Evolutionary conservation across 2,888 invertebrate genomes (phyloP).

Genomic region (Saturnia japonica): DNA sequence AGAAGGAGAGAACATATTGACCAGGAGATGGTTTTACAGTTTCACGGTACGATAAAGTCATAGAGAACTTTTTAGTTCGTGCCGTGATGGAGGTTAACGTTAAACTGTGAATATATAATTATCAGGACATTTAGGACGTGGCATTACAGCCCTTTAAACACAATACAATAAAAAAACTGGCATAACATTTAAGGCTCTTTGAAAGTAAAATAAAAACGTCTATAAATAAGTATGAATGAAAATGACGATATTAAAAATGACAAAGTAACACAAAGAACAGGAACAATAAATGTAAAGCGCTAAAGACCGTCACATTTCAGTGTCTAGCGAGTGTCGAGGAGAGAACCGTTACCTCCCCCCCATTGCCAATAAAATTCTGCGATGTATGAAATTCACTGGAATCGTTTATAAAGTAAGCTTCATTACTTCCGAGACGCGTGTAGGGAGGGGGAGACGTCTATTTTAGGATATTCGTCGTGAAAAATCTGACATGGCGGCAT

Average conservation of each 20-base stretch:
- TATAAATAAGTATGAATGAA: constrained; percentile 26
- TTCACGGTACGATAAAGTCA: too few species aligned
- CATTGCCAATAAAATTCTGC: constrained; percentile 63
- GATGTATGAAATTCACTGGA: constrained; percentile 64
- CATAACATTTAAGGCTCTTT: not conserved
- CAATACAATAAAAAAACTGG: not conserved
- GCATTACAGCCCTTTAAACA: not conserved
- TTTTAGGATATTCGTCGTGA: constrained; percentile 62
- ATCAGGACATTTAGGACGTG: too few species aligned
- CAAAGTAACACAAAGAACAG: constrained; percentile 39
- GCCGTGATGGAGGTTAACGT: too few species aligned
- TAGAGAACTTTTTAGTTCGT: too few species aligned
- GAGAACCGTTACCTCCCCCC: constrained; percentile 45
- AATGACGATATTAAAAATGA: constrained; percentile 34
- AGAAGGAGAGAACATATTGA: too few species aligned
- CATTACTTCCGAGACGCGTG: constrained; percentile 60
- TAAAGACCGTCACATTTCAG: constrained; percentile 42
- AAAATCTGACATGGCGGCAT: constrained; percentile 47
- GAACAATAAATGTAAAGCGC: constrained; percentile 48
- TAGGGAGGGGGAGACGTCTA: constrained; percentile 39
- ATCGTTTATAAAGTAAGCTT: constrained; percentile 70
- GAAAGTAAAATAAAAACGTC: constrained; percentile 14
- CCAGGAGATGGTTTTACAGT: too few species aligned
- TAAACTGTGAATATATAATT: too few species aligned
- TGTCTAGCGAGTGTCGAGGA: constrained; percentile 27